These are phyloP conservation scores for Parotia lawesii DNA, from an alignment of 2,113 vertebrate genomes.

Conservation along the genomic window DNA sequence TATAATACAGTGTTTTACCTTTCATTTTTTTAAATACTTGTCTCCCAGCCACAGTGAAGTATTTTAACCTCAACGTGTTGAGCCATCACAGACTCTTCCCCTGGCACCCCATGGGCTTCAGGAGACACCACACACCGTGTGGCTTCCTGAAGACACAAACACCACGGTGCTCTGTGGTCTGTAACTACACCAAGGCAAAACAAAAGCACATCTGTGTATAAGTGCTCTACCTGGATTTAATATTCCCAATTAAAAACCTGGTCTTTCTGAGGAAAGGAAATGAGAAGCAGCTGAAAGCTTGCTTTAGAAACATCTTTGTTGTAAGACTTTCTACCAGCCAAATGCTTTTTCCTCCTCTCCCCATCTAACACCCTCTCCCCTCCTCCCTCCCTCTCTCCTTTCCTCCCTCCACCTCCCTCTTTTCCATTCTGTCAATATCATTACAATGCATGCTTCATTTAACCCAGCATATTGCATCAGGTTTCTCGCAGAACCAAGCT, in stretches of 20 bases:
- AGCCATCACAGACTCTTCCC: background rate
- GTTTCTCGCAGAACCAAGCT: background rate
- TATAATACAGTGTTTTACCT: background rate
- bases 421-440: background rate
- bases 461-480: background rate
- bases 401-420: fast-evolving
- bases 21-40: fast-evolving
- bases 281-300: fast-evolving
- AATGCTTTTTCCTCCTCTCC: background rate
- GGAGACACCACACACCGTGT: fast-evolving
- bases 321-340: background rate
- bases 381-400: background rate
- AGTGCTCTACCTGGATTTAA: background rate
- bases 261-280: background rate
- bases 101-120: background rate
- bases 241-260: background rate
- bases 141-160: background rate
- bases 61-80: background rate
- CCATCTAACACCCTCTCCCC: background rate
- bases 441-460: background rate
- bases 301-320: background rate
- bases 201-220: background rate
- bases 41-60: background rate
- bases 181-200: background rate
- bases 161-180: background rate